Base-by-base conservation (phyloP, 2,113 vertebrate species). In the Pygoscelis adeliae region DNA sequence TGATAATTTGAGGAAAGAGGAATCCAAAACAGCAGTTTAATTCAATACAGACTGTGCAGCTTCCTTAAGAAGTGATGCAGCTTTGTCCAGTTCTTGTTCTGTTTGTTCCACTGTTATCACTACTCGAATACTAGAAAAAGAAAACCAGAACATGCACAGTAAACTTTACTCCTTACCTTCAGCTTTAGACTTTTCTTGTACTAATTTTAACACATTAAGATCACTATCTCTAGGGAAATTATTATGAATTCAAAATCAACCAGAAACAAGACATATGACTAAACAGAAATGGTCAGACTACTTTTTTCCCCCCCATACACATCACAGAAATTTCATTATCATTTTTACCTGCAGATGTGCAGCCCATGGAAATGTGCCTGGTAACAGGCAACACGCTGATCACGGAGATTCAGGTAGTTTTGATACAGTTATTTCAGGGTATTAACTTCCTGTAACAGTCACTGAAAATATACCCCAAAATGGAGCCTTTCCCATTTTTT, bases 91-190 rank as follows among this genome's bases (percentile, higher is more conserved):
- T 63, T 99, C 99, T 85, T 99, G 97, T 27, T 99, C 98, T 3
- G 99, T 99, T 92, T 99, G 99, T 92, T 99, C 98, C 44, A 99
- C 95, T 14, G 99, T 99, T 89, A 99, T 87, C 90, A 99, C 99
- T 79, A 99, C 98, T 80, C 99, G 98, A 92, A 99, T 99, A 93
- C 99, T 99, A 98, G 58, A 92, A 96, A 95, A 59, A 90, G 29
- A 93, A 93, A 95, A 91, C 11, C 82, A 77, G 50, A 95, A 96
- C 8, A 81, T 11, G 65, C 5, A 78, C 1, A 67, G 47, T 46
- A 77, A 80, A 62, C 26, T 36, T 82, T 40, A 86, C 9, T 78
- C 42, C 38, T 61, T 50, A 46, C 4, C 30, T 83, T 73, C 34
- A n/a, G 13, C 17, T 89, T 90, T 15, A 74, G 32, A 50, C 40